A percentile compares a stretch with the other conserved stretches of the same genome.
These are phyloP conservation scores for Lymantria dispar DNA, from an alignment of 2,888 invertebrate genomes.

Conservation along the genomic window DNA sequence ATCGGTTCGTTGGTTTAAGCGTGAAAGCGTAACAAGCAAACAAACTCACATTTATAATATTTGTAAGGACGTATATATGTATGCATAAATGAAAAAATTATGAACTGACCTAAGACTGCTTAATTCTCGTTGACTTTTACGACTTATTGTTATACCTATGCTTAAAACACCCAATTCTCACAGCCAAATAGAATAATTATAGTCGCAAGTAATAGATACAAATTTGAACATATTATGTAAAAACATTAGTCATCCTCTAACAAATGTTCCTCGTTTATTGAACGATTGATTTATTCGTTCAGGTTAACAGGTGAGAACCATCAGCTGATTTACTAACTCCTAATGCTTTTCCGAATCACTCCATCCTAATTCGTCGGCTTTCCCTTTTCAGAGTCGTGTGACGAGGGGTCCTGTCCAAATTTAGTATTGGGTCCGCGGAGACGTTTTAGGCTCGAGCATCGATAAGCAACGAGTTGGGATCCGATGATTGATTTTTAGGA, in stretches of 20 bases:
- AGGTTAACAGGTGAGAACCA: conserved; percentile 68
- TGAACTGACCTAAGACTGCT: too few species aligned
- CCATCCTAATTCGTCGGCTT: conserved; percentile 61
- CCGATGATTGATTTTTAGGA: conserved; percentile 59
- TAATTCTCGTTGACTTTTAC: too few species aligned
- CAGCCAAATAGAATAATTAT: too few species aligned
- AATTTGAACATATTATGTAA: too few species aligned
- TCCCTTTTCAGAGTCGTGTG: conserved; percentile 73
- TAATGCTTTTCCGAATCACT: conserved; percentile 69
- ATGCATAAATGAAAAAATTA: too few species aligned
- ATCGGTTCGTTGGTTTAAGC: too few species aligned
- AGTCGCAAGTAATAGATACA: too few species aligned
- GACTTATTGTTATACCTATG: too few species aligned
- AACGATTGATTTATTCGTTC: conserved; percentile 75
- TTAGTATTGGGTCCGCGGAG: conserved; percentile 47
- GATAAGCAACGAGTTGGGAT: conserved; percentile 50
- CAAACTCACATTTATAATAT: too few species aligned
- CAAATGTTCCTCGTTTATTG: conserved; percentile 71
- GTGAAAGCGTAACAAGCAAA: too few species aligned
- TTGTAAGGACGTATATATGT: too few species aligned
- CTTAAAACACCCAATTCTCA: too few species aligned
- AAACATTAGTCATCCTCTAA: conserved; percentile 34
- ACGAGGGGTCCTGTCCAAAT: conserved; percentile 54
- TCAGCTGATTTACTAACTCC: conserved; percentile 70
- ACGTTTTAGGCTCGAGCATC: conserved; percentile 44